phyloP scores from a whole-genome alignment of 2,797 vertebrate species.

The Hemibagrus guttatus region DNA sequence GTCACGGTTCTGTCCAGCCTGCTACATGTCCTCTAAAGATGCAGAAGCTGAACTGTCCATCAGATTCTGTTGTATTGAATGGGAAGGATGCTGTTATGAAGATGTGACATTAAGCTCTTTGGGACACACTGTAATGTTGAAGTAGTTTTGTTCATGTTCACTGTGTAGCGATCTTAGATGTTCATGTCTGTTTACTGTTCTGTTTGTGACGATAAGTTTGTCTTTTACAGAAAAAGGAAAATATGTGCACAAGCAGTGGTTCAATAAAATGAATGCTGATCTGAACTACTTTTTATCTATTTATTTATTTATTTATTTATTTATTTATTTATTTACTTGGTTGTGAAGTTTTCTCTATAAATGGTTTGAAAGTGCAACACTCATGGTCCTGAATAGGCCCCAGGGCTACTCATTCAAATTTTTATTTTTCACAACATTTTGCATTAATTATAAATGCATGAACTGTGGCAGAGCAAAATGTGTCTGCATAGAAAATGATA shows the following conservation, averaged over 20 bases:
- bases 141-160: slow-evolving; percentile 36
- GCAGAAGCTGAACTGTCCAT: slow-evolving; percentile 34
- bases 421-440: neutral
- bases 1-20: slow-evolving; percentile 29
- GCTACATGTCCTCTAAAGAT: slow-evolving; percentile 6
- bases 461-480: neutral
- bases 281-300: neutral
- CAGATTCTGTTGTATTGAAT: slow-evolving; percentile 16
- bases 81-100: slow-evolving; percentile 6
- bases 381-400: neutral
- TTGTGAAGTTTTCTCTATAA: neutral
- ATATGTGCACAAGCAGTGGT: slow-evolving; percentile 67
- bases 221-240: slow-evolving; percentile 66
- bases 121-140: slow-evolving; percentile 18
- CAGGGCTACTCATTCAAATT: neutral
- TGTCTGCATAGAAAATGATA: neutral
- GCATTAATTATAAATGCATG: slow-evolving; percentile 10
- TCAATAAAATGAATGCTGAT: slow-evolving; percentile 68
- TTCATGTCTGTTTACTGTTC: slow-evolving; percentile 33
- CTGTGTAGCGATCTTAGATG: slow-evolving; percentile 34
- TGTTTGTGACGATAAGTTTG: neutral
- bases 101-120: slow-evolving; percentile 4
- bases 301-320: neutral
- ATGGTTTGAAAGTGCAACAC: neutral
- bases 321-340: too few species aligned